Percentiles rank a stretch among this genome's conserved stretches.
Conservation (phyloP, 53 echinoderm and acorn worm genomes). For the Holothuria leucospilota region DNA sequence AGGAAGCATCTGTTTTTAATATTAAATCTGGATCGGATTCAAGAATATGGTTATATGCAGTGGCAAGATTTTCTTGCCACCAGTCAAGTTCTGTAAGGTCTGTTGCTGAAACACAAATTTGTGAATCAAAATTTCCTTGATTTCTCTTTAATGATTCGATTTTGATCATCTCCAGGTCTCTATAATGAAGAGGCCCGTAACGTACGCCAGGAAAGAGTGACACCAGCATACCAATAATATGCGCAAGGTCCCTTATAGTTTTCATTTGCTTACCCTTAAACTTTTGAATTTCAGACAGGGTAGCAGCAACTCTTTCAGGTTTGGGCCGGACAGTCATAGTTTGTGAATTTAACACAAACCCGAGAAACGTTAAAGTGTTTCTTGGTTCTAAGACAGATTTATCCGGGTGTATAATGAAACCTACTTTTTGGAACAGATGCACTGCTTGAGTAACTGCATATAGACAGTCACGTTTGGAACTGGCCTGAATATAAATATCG, state of each 20-base stretch:
- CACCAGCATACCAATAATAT: neutral
- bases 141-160: neutral
- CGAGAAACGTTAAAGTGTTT: neutral
- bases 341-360: constrained; percentile 6
- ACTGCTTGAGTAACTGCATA: constrained; percentile 1
- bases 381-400: neutral
- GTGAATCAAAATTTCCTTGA: neutral
- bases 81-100: neutral
- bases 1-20: too few relatives aligned
- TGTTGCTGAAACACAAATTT: neutral
- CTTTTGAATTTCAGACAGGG: too few relatives aligned
- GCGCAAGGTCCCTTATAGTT: neutral
- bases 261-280: too few relatives aligned
- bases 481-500: neutral
- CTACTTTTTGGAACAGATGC: too few relatives aligned
- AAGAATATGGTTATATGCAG: neutral
- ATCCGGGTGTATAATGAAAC: too few relatives aligned
- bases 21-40: neutral
- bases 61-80: constrained; percentile 37
- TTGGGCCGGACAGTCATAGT: too few relatives aligned
- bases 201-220: constrained; percentile 11
- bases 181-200: neutral
- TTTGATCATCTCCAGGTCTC: neutral
- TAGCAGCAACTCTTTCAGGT: too few relatives aligned
- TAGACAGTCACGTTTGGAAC: neutral